These are phyloP conservation scores for Chaetodon trifascialis DNA, from an alignment of 2,113 vertebrate species.

Conservation along the genomic window DNA sequence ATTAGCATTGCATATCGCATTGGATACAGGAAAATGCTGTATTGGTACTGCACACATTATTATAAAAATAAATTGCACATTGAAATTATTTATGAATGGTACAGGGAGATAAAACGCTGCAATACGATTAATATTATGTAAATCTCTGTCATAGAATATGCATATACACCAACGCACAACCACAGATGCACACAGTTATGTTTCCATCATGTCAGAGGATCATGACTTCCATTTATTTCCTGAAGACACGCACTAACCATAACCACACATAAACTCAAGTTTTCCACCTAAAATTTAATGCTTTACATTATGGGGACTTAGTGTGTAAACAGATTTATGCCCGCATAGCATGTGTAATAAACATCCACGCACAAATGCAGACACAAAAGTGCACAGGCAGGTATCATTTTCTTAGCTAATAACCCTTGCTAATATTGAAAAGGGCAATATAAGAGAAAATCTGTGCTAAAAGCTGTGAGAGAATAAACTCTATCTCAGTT, in stretches of 20 bases:
- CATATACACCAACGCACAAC: too few species aligned
- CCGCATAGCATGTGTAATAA: too few species aligned
- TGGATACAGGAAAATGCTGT: background rate
- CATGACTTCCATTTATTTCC: too few species aligned
- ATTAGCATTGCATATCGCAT: background rate
- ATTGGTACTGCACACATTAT: too few species aligned
- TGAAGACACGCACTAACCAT: too few species aligned
- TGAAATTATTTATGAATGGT: background rate
- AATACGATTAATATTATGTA: background rate
- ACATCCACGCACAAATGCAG: too few species aligned
- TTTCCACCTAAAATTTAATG: too few species aligned
- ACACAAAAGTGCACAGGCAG: background rate
- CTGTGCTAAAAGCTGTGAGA: background rate
- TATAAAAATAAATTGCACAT: background rate
- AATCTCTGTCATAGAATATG: background rate
- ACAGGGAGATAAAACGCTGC: background rate
- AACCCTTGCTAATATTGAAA: constrained; percentile 2
- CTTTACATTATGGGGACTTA: too few species aligned
- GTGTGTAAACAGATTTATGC: too few species aligned
- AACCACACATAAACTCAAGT: too few species aligned
- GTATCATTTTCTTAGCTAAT: background rate
- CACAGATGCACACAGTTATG: too few species aligned
- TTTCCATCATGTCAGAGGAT: too few species aligned
- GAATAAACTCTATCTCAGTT: constrained; percentile 23
- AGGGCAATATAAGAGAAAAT: background rate